Conservation (phyloP, 2,888 invertebrate genomes). For the Microdon myrmicae region DNA sequence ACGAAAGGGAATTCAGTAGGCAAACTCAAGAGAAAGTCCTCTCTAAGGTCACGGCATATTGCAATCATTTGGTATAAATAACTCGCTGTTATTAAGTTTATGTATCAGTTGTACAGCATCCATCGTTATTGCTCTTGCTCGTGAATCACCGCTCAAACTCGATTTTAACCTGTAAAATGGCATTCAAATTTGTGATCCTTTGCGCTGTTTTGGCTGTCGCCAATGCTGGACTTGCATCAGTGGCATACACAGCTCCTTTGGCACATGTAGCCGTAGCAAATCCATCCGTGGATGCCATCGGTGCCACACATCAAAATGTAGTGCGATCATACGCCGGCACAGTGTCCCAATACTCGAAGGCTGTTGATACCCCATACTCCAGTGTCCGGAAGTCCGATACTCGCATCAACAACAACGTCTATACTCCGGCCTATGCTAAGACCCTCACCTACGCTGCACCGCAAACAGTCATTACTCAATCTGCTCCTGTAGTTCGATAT, state of each 20-base stretch:
- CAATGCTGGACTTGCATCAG: slow-evolving; percentile 70
- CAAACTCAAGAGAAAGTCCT: too few species aligned
- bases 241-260: slow-evolving; percentile 52
- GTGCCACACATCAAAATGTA: slow-evolving; percentile 68
- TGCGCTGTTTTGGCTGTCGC: slow-evolving; percentile 73
- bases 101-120: too few species aligned
- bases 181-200: slow-evolving; percentile 70
- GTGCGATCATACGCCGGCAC: slow-evolving; percentile 68
- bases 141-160: slow-evolving; percentile 28
- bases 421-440: slow-evolving; percentile 63
- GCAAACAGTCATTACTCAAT: slow-evolving; percentile 52
- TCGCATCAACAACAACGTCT: slow-evolving; percentile 71
- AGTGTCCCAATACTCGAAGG: slow-evolving; percentile 69
- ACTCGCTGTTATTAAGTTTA: too few species aligned
- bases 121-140: too few species aligned
- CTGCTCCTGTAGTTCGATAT: slow-evolving; percentile 52
- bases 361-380: slow-evolving; percentile 70
- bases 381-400: slow-evolving; percentile 70
- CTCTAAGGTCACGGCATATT: too few species aligned
- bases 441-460: slow-evolving; percentile 58
- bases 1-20: too few species aligned
- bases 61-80: too few species aligned
- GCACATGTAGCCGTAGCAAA: slow-evolving; percentile 57
- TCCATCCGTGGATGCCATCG: slow-evolving; percentile 60
- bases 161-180: slow-evolving; percentile 54